phyloP scores from a whole-genome alignment of 2,797 vertebrate species.

The Enteromius unitaeniatus region DNA sequence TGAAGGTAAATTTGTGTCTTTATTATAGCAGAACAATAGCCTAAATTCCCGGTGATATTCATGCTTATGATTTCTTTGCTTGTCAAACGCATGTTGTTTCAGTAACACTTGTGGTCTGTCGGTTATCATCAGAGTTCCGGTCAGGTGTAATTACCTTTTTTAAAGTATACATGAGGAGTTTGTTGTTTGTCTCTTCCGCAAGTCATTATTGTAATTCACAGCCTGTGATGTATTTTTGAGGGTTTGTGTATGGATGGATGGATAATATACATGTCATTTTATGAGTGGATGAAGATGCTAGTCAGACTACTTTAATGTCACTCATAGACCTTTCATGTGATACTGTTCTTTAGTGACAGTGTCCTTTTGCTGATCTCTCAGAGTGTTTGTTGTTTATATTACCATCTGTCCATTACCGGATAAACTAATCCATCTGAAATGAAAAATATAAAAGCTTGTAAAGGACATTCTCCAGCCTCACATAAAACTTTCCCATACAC shows the following conservation, averaged over 20 bases:
- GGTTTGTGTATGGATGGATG: not conserved
- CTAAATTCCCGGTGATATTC: not conserved
- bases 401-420: constrained; percentile 49
- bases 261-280: not conserved
- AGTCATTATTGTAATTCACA: constrained; percentile 10
- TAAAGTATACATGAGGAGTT: not conserved
- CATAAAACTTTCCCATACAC: not conserved
- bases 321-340: not conserved
- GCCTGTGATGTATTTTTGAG: constrained; percentile 4
- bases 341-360: constrained; percentile 4
- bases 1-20: not conserved
- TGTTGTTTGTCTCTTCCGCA: constrained; percentile 2
- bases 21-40: not conserved
- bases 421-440: constrained; percentile 47
- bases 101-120: not conserved
- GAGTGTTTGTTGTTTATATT: constrained; percentile 23
- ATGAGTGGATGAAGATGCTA: not conserved
- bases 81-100: not conserved
- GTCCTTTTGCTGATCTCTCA: constrained; percentile 7
- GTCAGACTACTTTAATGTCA: not conserved
- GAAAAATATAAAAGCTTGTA: not conserved
- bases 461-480: constrained; percentile 13
- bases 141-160: not conserved
- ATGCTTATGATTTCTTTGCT: not conserved
- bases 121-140: not conserved